Evolutionary conservation across 2,113 vertebrate genomes (phyloP), one percentile per base, ranked within the genome.

Genomic region (Calypte anna): DNA sequence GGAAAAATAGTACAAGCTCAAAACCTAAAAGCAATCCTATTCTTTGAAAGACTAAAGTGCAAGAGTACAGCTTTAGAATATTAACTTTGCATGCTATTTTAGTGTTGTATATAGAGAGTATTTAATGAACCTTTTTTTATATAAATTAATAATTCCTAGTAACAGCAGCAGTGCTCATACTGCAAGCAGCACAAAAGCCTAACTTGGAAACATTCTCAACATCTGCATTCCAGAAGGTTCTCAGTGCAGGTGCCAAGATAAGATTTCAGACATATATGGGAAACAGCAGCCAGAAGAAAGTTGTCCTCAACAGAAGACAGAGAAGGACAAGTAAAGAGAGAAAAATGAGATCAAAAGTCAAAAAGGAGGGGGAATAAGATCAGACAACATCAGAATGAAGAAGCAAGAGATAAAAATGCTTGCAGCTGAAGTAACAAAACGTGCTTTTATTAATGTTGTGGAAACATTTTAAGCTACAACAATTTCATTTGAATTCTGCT

Each of bases 391-490:
- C 12, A 72, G 48, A 92, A 83, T 12, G 7, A 82, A 86, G 44
- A 43, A 53, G 27, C 12, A 74, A 66, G 33, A 88, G 13, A 85
- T 59, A 82, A 80, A 90, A 70, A 69, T 7, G 3, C 63, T 73
- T 91, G 62, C 14, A 13, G 59, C 64, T 40, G 36, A 80, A 94
- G 74, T 79, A 91, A 67, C 63, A 91, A 90, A 63, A 4, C 18
- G 21, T 90, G 61, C 50, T 74, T 87, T 83, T 79, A 80, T 85
- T 82, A 67, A 30, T 14, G 18, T 28, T 58, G 58, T 66, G 66
- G 87, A 87, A 94, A 88, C 75, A 91, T 63, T 92, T 66, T 63
- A 63, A 67, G 28, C 59, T 80, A 63, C 28, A 91, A 55, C 23
- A 44, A 30, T 67, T 92, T 92, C 33, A 48, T 4, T 70, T 70